Percentiles rank a stretch among this genome's conserved stretches.
phyloP scores from a whole-genome alignment of 2,888 invertebrate genomes.

The Aproaerema taeniolella region DNA sequence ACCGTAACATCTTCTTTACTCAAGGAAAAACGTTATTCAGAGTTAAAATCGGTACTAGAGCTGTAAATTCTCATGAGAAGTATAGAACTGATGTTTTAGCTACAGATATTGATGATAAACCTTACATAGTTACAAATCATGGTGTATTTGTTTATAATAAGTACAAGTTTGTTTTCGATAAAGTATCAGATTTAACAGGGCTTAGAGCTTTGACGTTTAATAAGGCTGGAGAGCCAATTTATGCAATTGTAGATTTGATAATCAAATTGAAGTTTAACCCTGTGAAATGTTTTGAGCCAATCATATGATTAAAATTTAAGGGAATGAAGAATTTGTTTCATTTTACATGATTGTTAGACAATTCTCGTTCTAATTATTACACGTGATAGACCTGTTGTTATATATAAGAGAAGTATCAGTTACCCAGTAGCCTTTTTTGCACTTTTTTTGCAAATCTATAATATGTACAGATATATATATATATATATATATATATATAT shows the following conservation, averaged over 20 bases:
- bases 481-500: too few species aligned
- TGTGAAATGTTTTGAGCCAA: slow-evolving; percentile 26
- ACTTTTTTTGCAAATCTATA: too few species aligned
- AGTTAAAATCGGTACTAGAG: slow-evolving; percentile 49
- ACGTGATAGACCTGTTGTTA: too few species aligned
- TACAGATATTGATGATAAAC: slow-evolving; percentile 39
- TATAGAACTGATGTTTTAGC: slow-evolving; percentile 19
- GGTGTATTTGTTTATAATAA: slow-evolving; percentile 59
- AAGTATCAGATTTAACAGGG: slow-evolving; percentile 40
- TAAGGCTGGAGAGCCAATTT: slow-evolving; percentile 47
- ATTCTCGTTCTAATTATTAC: too few species aligned
- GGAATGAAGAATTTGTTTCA: too few species aligned
- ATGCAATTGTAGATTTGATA: slow-evolving; percentile 48
- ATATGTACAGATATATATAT: too few species aligned
- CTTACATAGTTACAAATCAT: slow-evolving; percentile 41
- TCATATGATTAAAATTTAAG: neutral
- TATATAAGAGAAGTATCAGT: too few species aligned
- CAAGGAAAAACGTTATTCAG: slow-evolving; percentile 40
- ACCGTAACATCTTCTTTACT: slow-evolving; percentile 52
- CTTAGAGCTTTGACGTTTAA: slow-evolving; percentile 49
- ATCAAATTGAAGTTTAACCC: slow-evolving; percentile 41
- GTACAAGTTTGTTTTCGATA: slow-evolving; percentile 57
- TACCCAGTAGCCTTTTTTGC: too few species aligned
- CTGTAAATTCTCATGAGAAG: slow-evolving; percentile 46
- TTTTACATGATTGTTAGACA: too few species aligned